phyloP scores from a whole-genome alignment of 2,797 vertebrate genomes.

The Lacerta bilineata region DNA sequence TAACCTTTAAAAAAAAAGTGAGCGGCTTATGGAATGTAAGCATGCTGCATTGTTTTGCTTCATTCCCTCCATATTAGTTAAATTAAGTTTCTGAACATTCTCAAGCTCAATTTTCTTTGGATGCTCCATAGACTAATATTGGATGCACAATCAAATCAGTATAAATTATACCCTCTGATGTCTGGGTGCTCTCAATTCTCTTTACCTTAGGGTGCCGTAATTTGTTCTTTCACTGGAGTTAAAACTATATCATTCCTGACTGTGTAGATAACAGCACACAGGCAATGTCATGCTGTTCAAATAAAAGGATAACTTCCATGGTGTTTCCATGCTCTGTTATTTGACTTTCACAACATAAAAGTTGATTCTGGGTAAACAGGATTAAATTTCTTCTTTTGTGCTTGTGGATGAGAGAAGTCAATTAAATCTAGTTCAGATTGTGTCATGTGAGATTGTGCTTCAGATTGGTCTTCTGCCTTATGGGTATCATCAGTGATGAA shows the following conservation, averaged over 20 bases:
- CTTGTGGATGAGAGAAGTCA: slow-evolving; percentile 36
- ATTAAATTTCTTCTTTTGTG: slow-evolving; percentile 50
- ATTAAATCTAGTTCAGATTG: slow-evolving; percentile 27
- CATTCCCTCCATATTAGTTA: slow-evolving; percentile 31
- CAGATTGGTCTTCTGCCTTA: slow-evolving; percentile 20
- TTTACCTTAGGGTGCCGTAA: slow-evolving; percentile 59
- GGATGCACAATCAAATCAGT: slow-evolving; percentile 60
- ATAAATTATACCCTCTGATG: slow-evolving; percentile 45
- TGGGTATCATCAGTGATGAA: slow-evolving; percentile 40
- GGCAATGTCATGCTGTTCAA: slow-evolving; percentile 54
- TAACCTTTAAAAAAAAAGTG: not conserved
- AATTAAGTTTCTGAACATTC: slow-evolving; percentile 38
- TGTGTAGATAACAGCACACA: slow-evolving; percentile 56
- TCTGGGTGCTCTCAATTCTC: slow-evolving; percentile 50
- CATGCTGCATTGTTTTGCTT: slow-evolving; percentile 7
- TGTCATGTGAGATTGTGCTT: slow-evolving; percentile 9
- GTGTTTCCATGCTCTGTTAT: slow-evolving; percentile 52
- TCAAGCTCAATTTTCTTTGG: slow-evolving; percentile 47
- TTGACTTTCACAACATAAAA: slow-evolving; percentile 60
- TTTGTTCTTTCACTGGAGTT: slow-evolving; percentile 60
- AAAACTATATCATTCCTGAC: slow-evolving; percentile 62
- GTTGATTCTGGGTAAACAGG: slow-evolving; percentile 36
- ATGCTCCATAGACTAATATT: slow-evolving; percentile 29
- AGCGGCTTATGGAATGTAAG: not conserved
- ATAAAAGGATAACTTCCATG: slow-evolving; percentile 56